Base-by-base conservation (phyloP, 2,797 vertebrate species). In the Urophycis tenuis region DNA sequence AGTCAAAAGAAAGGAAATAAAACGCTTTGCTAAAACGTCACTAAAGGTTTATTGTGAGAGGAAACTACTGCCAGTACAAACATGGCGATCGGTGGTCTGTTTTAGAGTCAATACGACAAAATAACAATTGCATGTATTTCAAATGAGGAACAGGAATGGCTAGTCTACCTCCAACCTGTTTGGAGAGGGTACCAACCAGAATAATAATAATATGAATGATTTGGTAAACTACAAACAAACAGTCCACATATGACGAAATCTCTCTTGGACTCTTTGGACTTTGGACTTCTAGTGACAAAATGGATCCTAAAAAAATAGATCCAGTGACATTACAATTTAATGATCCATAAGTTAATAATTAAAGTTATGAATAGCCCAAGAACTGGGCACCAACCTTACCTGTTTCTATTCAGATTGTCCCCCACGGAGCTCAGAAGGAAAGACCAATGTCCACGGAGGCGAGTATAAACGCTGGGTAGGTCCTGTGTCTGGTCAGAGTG, bases 371-470 rank as follows among this genome's bases (percentile, higher is more conserved):
- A 53, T 53, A 53, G 45, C 22, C 22, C 64, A 72, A 2, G 31
- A 32, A 19, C 22, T 22, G 25, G 67, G 34, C 1, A 79, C 90
- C 14, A 85, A 91, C 90, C 89, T 88, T 85, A 91, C 90, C 89
- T 88, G 71, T 2, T 81, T 30, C 74, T 29, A 49, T 22, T 25
- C 41, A 53, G 10, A 12, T 71, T 22, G 41, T 29, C 30, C 72
- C 72, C 34, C 36, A 22, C 5, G 3, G 34, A 10, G 32, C 35
- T 73, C 73, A 19, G 73, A 72, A 69, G 22, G 29, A 34, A n/a
- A 60, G 53, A 11, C 22, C 36, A 80, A 82, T 5, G 69, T 82
- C 76, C 82, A 74, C 33, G 31, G n/a, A 31, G 83, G 19, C 83
- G 30, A 74, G 74, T 25, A 3, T 39, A 74, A 31, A 60, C 30